Conservation (phyloP, 2,888 invertebrate species). For the Disparrhopalites patrizii region DNA sequence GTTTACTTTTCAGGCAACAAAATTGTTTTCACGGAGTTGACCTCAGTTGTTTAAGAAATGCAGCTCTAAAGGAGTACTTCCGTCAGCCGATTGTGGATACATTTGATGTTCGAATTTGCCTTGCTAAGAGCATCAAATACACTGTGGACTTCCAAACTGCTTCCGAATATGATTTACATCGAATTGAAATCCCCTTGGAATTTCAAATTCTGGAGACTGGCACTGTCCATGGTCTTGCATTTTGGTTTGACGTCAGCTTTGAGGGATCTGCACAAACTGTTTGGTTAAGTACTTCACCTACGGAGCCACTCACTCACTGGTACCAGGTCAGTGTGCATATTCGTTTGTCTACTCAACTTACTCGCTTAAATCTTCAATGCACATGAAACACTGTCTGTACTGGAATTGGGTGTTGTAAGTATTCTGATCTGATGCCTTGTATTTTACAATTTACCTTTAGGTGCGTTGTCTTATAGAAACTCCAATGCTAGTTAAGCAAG, state of each 20-base stretch:
- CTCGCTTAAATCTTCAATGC: neutral
- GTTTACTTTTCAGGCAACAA: conserved; percentile 64
- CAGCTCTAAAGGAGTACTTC: conserved; percentile 96
- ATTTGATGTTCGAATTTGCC: conserved; percentile 94
- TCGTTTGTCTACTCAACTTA: too few species aligned
- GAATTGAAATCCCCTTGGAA: conserved; percentile 90
- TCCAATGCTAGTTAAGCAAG: conserved; percentile 91
- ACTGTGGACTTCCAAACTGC: conserved; percentile 90
- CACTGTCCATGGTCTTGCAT: conserved; percentile 68
- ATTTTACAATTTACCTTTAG: conserved; percentile 21
- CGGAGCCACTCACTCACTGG: conserved; percentile 98
- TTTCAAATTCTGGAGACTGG: conserved; percentile 78
- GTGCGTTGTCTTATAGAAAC: conserved; percentile 91
- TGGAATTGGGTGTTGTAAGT: neutral
- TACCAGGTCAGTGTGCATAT: conserved; percentile 67
- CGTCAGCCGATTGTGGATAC: conserved; percentile 97
- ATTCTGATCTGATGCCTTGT: neutral
- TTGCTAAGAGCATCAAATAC: conserved; percentile 89
- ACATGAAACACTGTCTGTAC: neutral
- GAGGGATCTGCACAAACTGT: conserved; percentile 83
- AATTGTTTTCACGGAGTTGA: conserved; percentile 97
- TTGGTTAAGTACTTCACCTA: conserved; percentile 96
- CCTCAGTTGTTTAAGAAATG: conserved; percentile 80
- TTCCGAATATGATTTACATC: conserved; percentile 87
- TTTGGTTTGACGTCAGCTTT: conserved; percentile 99